phyloP scores from a whole-genome alignment of 2,888 invertebrate species.

The Acrocyrtus sp. region DNA sequence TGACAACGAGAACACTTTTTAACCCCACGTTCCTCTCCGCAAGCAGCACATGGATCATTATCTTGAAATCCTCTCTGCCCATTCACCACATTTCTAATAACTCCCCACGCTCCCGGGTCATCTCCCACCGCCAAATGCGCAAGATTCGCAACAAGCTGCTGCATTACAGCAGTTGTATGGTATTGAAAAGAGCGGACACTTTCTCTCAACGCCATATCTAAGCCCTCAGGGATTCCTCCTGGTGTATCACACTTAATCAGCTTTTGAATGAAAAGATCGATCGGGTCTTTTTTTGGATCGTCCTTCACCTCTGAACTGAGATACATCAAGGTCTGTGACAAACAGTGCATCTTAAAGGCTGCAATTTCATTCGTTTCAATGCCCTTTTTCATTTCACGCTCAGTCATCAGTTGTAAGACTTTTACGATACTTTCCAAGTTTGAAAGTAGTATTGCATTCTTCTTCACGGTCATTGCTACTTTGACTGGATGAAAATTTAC shows the following conservation, averaged over 20 bases:
- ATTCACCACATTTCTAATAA: slow-evolving; percentile 83
- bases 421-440: slow-evolving; percentile 79
- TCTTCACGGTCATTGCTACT: slow-evolving; percentile 81
- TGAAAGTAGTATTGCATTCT: slow-evolving; percentile 76
- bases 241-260: slow-evolving; percentile 72
- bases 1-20: slow-evolving; percentile 97
- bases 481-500: slow-evolving; percentile 88
- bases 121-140: slow-evolving; percentile 60
- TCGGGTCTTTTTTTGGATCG: slow-evolving; percentile 69
- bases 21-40: slow-evolving; percentile 87
- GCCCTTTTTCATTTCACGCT: slow-evolving; percentile 84
- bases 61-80: slow-evolving; percentile 85
- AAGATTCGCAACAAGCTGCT: slow-evolving; percentile 71
- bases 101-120: slow-evolving; percentile 67
- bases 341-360: slow-evolving; percentile 89
- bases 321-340: slow-evolving; percentile 73
- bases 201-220: slow-evolving; percentile 82
- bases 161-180: slow-evolving; percentile 88
- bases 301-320: slow-evolving; percentile 72
- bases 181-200: slow-evolving; percentile 90
- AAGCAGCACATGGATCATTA: slow-evolving; percentile 79
- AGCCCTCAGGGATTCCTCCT: slow-evolving; percentile 70
- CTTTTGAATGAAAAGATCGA: slow-evolving; percentile 80
- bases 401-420: slow-evolving; percentile 84
- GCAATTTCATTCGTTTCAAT: slow-evolving; percentile 89